phyloP scores from a whole-genome alignment of 2,113 vertebrate genomes.

The Anarrhichthys ocellatus region DNA sequence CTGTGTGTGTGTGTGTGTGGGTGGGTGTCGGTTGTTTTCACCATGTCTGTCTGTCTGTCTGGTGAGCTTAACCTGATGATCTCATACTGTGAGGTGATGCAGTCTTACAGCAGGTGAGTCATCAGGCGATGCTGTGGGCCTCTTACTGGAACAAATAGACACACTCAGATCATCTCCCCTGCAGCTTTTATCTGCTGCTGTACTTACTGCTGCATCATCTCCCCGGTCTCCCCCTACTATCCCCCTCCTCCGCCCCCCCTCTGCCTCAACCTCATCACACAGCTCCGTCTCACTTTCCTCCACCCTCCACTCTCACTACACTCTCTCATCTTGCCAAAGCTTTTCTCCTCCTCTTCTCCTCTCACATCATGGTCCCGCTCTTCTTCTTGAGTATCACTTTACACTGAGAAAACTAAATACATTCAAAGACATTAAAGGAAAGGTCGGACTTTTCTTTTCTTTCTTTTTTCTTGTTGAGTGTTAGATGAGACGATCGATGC shows the following conservation, averaged over 20 bases:
- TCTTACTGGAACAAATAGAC: slow-evolving; percentile 72
- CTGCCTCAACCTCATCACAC: slow-evolving; percentile 10
- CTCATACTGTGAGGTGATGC: slow-evolving; percentile 68
- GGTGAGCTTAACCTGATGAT: slow-evolving; percentile 70
- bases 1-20: background rate
- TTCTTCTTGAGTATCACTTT: background rate
- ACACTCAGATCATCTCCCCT: slow-evolving; percentile 57
- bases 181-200: slow-evolving; percentile 47
- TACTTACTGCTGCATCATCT: slow-evolving; percentile 62
- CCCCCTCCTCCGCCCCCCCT: background rate
- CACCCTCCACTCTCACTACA: background rate
- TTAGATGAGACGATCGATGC: background rate
- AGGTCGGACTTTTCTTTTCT: no score
- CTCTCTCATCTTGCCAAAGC: background rate
- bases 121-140: slow-evolving; percentile 54
- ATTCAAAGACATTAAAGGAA: no score
- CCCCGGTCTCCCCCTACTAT: background rate
- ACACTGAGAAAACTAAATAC: background rate
- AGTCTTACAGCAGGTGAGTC: slow-evolving; percentile 73
- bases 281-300: slow-evolving; percentile 11
- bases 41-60: background rate
- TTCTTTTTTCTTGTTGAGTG: no score
- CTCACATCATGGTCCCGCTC: background rate
- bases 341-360: background rate
- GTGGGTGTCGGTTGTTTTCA: background rate